These are phyloP conservation scores for Coracias cyanogaster DNA, from an alignment of 2,797 vertebrate genomes.

Conservation along the genomic window DNA sequence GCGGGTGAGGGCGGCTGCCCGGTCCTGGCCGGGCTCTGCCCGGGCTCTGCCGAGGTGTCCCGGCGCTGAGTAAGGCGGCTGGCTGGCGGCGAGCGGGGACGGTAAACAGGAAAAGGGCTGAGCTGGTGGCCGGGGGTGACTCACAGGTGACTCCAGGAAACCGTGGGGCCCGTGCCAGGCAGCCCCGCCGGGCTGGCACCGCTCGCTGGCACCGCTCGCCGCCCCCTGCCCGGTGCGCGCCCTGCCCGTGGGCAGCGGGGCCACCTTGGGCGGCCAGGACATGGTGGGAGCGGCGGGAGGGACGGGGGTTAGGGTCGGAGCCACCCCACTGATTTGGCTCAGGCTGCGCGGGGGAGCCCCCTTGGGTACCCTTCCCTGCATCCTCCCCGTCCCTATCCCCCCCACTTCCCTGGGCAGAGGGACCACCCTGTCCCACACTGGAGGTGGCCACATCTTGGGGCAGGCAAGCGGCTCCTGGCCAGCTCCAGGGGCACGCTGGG, in stretches of 20 bases:
- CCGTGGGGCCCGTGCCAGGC: not conserved
- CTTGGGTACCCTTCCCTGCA: not conserved
- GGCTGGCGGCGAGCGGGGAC: slow-evolving; percentile 18
- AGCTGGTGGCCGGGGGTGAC: slow-evolving; percentile 40
- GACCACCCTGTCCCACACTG: not conserved
- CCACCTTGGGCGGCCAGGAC: rapidly evolving
- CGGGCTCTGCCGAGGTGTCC: not conserved
- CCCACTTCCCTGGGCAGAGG: not conserved
- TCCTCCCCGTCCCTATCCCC: not conserved
- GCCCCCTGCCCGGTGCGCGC: not conserved
- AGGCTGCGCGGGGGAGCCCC: not conserved
- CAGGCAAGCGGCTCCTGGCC: not conserved
- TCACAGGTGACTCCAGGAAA: slow-evolving; percentile 60
- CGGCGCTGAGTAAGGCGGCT: slow-evolving; percentile 15
- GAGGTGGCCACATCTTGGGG: not conserved
- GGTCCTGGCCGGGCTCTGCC: not conserved
- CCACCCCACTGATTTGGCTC: not conserved
- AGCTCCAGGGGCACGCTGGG: not conserved
- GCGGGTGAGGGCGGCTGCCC: not conserved
- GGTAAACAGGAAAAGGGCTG: slow-evolving; percentile 73
- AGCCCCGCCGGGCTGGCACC: not conserved
- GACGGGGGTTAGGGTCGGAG: too few relatives aligned
- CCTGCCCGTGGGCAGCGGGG: not conserved
- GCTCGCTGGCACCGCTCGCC: not conserved
- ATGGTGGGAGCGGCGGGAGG: not conserved